phyloP scores from a whole-genome alignment of 2,113 vertebrate genomes.

The Zingel zingel region DNA sequence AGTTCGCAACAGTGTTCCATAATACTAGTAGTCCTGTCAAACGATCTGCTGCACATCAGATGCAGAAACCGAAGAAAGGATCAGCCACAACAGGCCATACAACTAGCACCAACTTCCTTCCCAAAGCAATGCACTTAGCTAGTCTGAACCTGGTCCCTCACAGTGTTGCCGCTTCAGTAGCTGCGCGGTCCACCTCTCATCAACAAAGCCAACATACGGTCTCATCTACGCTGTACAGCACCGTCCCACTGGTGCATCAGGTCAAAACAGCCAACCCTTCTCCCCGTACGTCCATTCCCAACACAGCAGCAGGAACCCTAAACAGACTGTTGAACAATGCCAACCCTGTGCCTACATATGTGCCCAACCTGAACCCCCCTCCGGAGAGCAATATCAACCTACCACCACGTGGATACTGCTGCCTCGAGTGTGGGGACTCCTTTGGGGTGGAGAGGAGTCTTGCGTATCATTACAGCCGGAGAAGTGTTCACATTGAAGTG shows the following conservation, averaged over 20 bases:
- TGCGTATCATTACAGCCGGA: slow-evolving; percentile 89
- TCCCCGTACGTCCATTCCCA: slow-evolving; percentile 56
- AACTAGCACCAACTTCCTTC: slow-evolving; percentile 86
- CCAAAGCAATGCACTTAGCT: slow-evolving; percentile 96
- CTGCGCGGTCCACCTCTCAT: slow-evolving; percentile 84
- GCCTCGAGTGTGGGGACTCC: slow-evolving; percentile 95
- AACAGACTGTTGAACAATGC: slow-evolving; percentile 90
- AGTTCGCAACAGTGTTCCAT: slow-evolving; percentile 68
- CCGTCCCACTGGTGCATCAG: slow-evolving; percentile 95
- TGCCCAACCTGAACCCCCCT: slow-evolving; percentile 93
- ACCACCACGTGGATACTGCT: slow-evolving; percentile 92
- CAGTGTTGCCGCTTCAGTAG: slow-evolving; percentile 92
- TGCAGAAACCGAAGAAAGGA: slow-evolving; percentile 77
- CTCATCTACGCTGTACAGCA: slow-evolving; percentile 84
- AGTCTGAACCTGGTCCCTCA: slow-evolving; percentile 97
- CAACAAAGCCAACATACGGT: slow-evolving; percentile 83
- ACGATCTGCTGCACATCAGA: slow-evolving; percentile 72
- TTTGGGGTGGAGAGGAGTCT: slow-evolving; percentile 96
- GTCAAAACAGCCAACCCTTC: slow-evolving; percentile 88
- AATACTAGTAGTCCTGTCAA: slow-evolving; percentile 66
- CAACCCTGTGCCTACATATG: slow-evolving; percentile 93
- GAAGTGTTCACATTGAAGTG: slow-evolving; percentile 95
- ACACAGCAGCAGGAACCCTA: slow-evolving; percentile 88
- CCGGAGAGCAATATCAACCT: slow-evolving; percentile 89
- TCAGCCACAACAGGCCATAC: slow-evolving; percentile 45